Evolutionary conservation across 2,113 vertebrate genomes (phyloP).

Genomic region (Saccopteryx leptura): DNA sequence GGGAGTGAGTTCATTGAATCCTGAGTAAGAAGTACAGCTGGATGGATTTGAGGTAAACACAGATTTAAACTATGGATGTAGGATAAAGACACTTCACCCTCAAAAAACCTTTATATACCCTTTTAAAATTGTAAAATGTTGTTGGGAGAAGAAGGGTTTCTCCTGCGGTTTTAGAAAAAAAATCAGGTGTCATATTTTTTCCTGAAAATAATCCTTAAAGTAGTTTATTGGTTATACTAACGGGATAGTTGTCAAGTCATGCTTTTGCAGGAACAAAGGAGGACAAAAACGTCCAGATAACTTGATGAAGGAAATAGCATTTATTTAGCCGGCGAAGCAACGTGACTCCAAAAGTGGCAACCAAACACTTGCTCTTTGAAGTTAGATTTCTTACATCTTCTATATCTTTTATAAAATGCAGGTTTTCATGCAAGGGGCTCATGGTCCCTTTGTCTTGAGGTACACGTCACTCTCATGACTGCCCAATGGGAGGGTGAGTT

Average conservation of each 20-base stretch:
- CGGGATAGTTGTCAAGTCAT: background rate
- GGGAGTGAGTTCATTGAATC: background rate
- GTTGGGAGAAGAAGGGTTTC: background rate
- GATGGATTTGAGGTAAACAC: background rate
- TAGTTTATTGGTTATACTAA: background rate
- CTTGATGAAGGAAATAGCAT: too few species aligned
- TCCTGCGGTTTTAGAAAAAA: background rate
- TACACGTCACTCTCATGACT: too few species aligned
- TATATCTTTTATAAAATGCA: too few species aligned
- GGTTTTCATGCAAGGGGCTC: too few species aligned
- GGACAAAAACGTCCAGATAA: too few species aligned
- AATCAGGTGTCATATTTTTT: background rate
- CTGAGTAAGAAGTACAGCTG: constrained; percentile 4
- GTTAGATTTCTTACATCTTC: too few species aligned
- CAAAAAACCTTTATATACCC: background rate
- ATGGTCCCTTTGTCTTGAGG: too few species aligned
- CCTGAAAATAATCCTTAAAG: background rate
- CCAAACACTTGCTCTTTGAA: too few species aligned
- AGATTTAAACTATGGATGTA: background rate
- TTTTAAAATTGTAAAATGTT: background rate
- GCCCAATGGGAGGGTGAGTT: too few species aligned
- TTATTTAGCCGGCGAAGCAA: too few species aligned
- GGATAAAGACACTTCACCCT: background rate
- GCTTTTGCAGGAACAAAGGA: too few species aligned
- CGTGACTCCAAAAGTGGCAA: too few species aligned